Evolutionary conservation across 2,888 invertebrate species (phyloP), one percentile per base, ranked within the genome.

Genomic region (Callosobruchus maculatus): DNA sequence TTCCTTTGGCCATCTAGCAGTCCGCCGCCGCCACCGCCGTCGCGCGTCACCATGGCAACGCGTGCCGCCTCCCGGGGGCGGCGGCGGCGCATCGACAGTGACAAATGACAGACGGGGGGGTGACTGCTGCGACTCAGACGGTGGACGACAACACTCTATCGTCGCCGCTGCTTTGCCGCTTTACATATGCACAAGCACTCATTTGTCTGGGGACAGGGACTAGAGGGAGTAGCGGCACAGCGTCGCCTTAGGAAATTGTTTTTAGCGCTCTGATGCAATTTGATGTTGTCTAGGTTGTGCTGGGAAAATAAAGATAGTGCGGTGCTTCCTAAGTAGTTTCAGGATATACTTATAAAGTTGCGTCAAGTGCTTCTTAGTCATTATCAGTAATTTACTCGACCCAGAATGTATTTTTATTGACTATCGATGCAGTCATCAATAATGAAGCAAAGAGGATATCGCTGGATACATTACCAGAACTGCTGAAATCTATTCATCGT

Each of bases 401-500:
- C n/a, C n/a, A n/a, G n/a, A n/a, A n/a, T n/a, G n/a, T n/a, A n/a
- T n/a, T n/a, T n/a, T n/a, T n/a, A n/a, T n/a, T n/a, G n/a, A n/a
- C n/a, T 86, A 91, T 92, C 76, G 90, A 92, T 70, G 90, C 89
- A 74, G 87, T 91, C 77, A 88, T 93, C 84, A 88, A 89, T 75
- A 89, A 86, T 76, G 84, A 49, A 13, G 49, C 49, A 1, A 49
- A 49, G 18, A 49, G 49, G 13, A 49, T 49, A 18, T 90, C 92
- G 79, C 84, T 94, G 71, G 86, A 88, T 84, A 89, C 93, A 86
- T 84, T 96, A 83, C 90, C 93, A 84, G 93, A 94, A 78, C 88
- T 98, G 77, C 88, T 98, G 75, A 88, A 94, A 86, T 92, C 95
- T 82, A 88, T 94, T 73, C 91, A 94, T 88, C 87, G 97, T 83